phyloP scores from a whole-genome alignment of 2,797 vertebrate species.

The Oophaga sylvatica region DNA sequence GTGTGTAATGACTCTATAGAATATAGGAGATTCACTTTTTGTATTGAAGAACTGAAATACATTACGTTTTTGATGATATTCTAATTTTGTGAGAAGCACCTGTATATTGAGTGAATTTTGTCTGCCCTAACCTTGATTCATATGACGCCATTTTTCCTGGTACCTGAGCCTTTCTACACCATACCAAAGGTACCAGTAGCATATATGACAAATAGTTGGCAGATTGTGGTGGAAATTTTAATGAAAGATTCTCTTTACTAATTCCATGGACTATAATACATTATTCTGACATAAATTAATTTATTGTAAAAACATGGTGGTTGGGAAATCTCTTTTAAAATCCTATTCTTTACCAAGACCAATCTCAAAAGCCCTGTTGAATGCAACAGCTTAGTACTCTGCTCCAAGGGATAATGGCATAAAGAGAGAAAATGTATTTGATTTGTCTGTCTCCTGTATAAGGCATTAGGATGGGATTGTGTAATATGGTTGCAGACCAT shows the following conservation, averaged over 20 bases:
- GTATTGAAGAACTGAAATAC: too few species aligned
- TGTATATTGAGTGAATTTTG: too few species aligned
- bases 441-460: slow-evolving; percentile 51
- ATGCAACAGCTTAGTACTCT: slow-evolving; percentile 35
- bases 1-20: too few species aligned
- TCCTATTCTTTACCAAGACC: slow-evolving; percentile 17
- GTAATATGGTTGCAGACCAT: slow-evolving; percentile 54
- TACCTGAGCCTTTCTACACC: neutral
- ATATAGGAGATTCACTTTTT: too few species aligned
- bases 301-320: neutral
- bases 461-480: slow-evolving; percentile 49
- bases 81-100: too few species aligned
- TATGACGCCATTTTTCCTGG: too few species aligned
- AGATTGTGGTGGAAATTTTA: neutral
- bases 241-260: neutral
- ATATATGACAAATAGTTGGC: neutral
- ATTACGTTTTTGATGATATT: too few species aligned
- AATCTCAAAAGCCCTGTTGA: slow-evolving; percentile 25
- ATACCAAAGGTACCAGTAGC: neutral
- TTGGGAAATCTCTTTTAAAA: slow-evolving; percentile 21
- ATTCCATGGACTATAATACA: neutral
- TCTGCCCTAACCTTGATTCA: too few species aligned
- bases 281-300: neutral
- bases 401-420: slow-evolving; percentile 43
- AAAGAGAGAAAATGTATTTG: slow-evolving; percentile 50